These are phyloP conservation scores for Tiphia femorata DNA, from an alignment of 2,888 invertebrate genomes.

Conservation along the genomic window DNA sequence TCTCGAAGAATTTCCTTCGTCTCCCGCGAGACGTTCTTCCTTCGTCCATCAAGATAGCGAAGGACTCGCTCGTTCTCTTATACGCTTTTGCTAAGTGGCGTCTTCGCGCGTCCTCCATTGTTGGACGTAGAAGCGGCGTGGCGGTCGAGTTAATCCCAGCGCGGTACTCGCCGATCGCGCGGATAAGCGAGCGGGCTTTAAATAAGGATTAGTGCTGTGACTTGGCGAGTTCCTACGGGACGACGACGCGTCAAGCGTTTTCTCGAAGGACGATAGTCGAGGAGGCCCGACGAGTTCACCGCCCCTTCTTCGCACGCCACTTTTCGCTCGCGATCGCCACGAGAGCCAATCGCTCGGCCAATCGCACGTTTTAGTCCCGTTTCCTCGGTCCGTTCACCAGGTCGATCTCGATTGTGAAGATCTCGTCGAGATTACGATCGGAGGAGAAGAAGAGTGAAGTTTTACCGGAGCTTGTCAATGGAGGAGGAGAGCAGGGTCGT, in stretches of 20 bases:
- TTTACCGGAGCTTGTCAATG: too few species aligned
- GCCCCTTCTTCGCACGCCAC: conserved; percentile 6
- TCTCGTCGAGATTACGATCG: too few species aligned
- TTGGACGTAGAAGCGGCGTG: too few species aligned
- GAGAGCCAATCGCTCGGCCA: conserved; percentile 21
- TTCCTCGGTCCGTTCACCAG: conserved; percentile 1
- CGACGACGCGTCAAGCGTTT: background rate
- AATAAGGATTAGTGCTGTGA: conserved; percentile 63
- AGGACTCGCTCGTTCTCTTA: background rate
- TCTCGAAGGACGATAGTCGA: background rate
- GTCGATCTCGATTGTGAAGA: conserved; percentile 1
- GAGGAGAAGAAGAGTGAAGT: too few species aligned
- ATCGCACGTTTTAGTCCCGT: conserved; percentile 22
- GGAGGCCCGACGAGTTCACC: background rate
- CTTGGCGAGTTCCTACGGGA: conserved; percentile 43
- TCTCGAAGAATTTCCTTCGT: conserved; percentile 15
- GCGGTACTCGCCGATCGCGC: conserved; percentile 48
- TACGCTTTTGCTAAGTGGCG: conserved; percentile 37
- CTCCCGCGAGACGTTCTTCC: background rate
- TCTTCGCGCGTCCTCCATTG: conserved; percentile 38
- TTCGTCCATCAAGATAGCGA: conserved; percentile 36
- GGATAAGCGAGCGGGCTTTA: conserved; percentile 58
- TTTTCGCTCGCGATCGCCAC: conserved; percentile 17
- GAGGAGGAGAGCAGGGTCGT: too few species aligned
- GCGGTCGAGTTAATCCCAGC: conserved; percentile 60